A percentile compares a stretch with the other conserved stretches of the same genome.
Evolutionary conservation across 2,113 vertebrate genomes (phyloP).

Genomic region (Arizona elegans): DNA sequence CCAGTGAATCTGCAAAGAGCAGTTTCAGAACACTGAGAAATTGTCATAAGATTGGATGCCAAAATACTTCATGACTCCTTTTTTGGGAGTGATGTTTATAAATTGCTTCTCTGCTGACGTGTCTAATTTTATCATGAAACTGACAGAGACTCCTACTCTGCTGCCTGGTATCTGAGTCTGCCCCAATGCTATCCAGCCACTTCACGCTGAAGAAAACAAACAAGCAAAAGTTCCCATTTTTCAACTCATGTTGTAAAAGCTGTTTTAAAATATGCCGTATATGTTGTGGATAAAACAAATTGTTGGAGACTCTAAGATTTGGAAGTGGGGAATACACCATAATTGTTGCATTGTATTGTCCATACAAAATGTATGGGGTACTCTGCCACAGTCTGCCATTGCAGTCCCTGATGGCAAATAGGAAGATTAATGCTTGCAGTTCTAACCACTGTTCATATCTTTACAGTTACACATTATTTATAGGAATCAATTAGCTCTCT

Average conservation of each 20-base stretch:
- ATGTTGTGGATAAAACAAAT: neutral
- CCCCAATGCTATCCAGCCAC: neutral
- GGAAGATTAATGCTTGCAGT: conserved; percentile 58
- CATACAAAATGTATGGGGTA: conserved; percentile 35
- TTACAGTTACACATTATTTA: conserved; percentile 67
- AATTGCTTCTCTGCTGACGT: neutral
- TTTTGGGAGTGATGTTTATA: neutral
- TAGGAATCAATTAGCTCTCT: conserved; percentile 66
- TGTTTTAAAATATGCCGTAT: conserved; percentile 22
- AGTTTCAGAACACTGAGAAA: neutral
- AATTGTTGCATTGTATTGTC: conserved; percentile 54
- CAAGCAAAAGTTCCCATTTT: neutral
- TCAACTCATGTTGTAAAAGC: conserved; percentile 26
- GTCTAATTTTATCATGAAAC: neutral
- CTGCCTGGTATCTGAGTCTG: neutral
- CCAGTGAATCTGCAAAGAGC: conserved; percentile 1
- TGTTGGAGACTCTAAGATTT: conserved; percentile 2
- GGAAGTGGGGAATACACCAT: conserved; percentile 38
- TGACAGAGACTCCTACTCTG: neutral
- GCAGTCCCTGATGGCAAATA: conserved; percentile 44
- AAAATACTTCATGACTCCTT: neutral
- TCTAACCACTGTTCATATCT: conserved; percentile 60
- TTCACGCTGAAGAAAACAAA: neutral
- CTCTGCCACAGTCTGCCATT: conserved; percentile 43
- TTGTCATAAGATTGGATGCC: neutral